phyloP scores from a whole-genome alignment of 2,113 vertebrate genomes.

The Mormoops blainvillei region DNA sequence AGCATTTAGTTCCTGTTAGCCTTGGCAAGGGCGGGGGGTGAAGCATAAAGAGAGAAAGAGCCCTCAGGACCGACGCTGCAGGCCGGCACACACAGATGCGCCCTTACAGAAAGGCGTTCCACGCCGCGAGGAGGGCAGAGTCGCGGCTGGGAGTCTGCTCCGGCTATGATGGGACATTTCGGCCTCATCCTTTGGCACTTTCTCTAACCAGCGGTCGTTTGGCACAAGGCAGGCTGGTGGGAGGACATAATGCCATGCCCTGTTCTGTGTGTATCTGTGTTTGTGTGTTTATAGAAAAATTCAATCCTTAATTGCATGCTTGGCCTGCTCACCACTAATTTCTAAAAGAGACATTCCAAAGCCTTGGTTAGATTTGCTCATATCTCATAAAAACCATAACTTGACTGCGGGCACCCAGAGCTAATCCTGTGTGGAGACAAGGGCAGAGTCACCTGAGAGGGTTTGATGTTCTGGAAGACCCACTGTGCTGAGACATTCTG shows the following conservation, averaged over 20 bases:
- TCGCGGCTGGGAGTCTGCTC: not conserved
- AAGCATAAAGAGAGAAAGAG: not conserved
- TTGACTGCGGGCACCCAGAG: not conserved
- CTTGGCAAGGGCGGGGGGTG: not conserved
- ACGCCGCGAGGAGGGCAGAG: not conserved
- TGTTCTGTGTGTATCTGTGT: not conserved
- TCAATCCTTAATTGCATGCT: slow-evolving; percentile 53
- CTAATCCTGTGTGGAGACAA: not conserved
- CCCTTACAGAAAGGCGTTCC: not conserved
- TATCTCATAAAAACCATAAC: slow-evolving; percentile 25
- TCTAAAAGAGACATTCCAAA: slow-evolving; percentile 35
- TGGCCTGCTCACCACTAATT: slow-evolving; percentile 47
- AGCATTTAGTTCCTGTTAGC: not conserved
- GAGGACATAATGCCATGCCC: not conserved
- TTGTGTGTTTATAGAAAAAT: slow-evolving; percentile 45
- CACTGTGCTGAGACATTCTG: not conserved
- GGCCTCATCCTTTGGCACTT: not conserved
- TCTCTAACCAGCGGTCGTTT: not conserved
- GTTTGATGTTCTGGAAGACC: not conserved
- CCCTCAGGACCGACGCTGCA: not conserved
- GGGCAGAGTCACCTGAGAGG: not conserved
- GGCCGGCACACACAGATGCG: not conserved
- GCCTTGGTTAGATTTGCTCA: not conserved
- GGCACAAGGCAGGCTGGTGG: not conserved
- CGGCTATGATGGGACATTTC: not conserved